Base-by-base conservation (phyloP, 2,797 vertebrate species). In the Pangasius djambal region DNA sequence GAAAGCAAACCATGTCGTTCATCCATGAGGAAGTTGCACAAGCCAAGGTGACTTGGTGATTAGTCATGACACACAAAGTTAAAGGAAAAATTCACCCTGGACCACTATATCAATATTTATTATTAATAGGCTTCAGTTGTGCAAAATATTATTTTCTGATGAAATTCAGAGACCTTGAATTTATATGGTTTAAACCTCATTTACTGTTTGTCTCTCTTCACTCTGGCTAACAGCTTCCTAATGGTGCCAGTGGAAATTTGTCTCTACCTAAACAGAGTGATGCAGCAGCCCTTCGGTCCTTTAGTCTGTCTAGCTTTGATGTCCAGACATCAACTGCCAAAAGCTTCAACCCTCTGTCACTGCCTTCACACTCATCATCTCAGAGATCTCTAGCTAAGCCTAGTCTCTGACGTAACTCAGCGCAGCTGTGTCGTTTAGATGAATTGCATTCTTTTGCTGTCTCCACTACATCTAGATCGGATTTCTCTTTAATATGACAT, bases 1-100 rank as follows among this genome's bases (percentile, higher is more conserved):
- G 48, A 20, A 84, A 87, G 50, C 55, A 12, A 8, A 22, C 48
- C 20, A 86, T 78, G 83, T 91, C 88, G 77, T 70, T 70, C 28
- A 69, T 81, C 6, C 31, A 89, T 50, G 50, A 63, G 90, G 92
- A 92, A 92, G 91, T 92, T 88, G 25, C 12, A 65, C 37, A 61
- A 28, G 18, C 25, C 25, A 48, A 78, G 55, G 28, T 55, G 9
- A 37, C 40, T 78, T 48, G 9, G 0, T 44, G 16, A 87, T 78
- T 87, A 79, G 40, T 87, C 86, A 87, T 7, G 9, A 48, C 3
- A 1, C 2, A 6, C 2, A n/a, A 31, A 83, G 37, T 18, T 83
- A 20, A 31, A 44, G 22, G 15, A 48, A n/a, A 57, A 9, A 2
- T 6, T 83, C 0, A 12, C 3, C 3, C 8, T 31, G 44, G 13